These are phyloP conservation scores for Drosophila borborema DNA, from an alignment of 2,888 invertebrate species.

Conservation along the genomic window DNA sequence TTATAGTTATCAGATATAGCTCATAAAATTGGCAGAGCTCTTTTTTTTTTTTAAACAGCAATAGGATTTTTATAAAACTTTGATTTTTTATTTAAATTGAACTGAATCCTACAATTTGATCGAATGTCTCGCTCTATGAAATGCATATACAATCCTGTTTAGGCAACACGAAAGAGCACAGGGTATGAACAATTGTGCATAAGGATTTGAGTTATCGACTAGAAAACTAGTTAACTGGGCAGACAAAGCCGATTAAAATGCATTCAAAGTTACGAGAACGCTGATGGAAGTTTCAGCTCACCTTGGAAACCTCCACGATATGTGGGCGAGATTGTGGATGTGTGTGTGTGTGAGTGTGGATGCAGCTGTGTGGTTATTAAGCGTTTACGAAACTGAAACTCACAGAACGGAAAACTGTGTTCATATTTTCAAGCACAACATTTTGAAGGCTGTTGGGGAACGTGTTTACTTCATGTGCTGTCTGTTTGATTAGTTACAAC, in stretches of 20 bases:
- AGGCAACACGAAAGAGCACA: too few relatives aligned
- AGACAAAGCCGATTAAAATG: slow-evolving; percentile 42
- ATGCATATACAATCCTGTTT: too few relatives aligned
- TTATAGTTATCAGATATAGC: too few relatives aligned
- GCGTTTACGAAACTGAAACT: slow-evolving; percentile 29
- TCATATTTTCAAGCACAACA: slow-evolving; percentile 50
- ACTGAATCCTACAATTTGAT: too few relatives aligned
- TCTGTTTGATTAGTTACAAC: slow-evolving; percentile 36
- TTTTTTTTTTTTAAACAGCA: too few relatives aligned
- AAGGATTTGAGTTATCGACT: slow-evolving; percentile 4
- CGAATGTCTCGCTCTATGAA: too few relatives aligned
- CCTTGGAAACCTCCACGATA: slow-evolving; percentile 40
- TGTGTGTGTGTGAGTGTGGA: background rate
- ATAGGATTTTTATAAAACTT: too few relatives aligned
- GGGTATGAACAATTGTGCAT: background rate
- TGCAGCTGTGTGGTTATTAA: slow-evolving; percentile 13
- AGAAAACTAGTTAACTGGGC: slow-evolving; percentile 10
- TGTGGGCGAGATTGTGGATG: background rate
- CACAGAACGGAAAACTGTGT: slow-evolving; percentile 38
- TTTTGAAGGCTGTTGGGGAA: slow-evolving; percentile 1
- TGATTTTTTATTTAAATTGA: too few relatives aligned
- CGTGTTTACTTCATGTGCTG: slow-evolving; percentile 7
- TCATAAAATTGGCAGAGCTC: too few relatives aligned
- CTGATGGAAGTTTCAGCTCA: slow-evolving; percentile 23
- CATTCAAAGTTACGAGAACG: slow-evolving; percentile 17